These are phyloP conservation scores for Sylvia atricapilla DNA, from an alignment of 2,113 vertebrate genomes.

Conservation along the genomic window DNA sequence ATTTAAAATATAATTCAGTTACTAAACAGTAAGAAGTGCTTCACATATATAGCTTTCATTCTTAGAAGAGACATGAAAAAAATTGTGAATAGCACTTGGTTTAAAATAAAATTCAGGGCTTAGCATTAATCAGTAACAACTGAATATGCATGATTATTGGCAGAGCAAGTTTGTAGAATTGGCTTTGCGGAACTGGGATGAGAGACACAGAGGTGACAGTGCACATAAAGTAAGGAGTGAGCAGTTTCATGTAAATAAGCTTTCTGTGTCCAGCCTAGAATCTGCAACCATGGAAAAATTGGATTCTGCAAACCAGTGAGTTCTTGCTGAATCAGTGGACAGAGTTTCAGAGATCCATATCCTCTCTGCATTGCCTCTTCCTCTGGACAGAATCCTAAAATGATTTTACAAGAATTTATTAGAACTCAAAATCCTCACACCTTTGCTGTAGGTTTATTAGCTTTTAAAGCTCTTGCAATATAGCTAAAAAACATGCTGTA, in stretches of 20 bases:
- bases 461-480: conserved; percentile 28
- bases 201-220: conserved; percentile 28
- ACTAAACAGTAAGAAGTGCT: conserved; percentile 11
- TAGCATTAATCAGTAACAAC: conserved; percentile 46
- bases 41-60: neutral
- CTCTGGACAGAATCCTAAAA: conserved; percentile 31
- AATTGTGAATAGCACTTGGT: neutral
- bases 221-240: conserved; percentile 34
- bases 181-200: conserved; percentile 24
- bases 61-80: neutral
- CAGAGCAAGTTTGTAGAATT: conserved; percentile 25
- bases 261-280: conserved; percentile 11
- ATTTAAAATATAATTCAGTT: conserved; percentile 17
- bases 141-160: conserved; percentile 51
- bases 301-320: conserved; percentile 30
- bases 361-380: neutral
- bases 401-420: conserved; percentile 30
- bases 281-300: conserved; percentile 35
- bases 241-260: conserved; percentile 56
- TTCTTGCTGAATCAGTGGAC: conserved; percentile 48
- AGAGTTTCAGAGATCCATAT: conserved; percentile 26
- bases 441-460: conserved; percentile 39
- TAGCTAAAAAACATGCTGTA: conserved; percentile 23
- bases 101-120: conserved; percentile 25
- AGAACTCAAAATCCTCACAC: neutral